A percentile compares a stretch with the other conserved stretches of the same genome.
These are phyloP conservation scores for Lophotriccus pileatus DNA, from an alignment of 2,797 vertebrate species.

Conservation along the genomic window DNA sequence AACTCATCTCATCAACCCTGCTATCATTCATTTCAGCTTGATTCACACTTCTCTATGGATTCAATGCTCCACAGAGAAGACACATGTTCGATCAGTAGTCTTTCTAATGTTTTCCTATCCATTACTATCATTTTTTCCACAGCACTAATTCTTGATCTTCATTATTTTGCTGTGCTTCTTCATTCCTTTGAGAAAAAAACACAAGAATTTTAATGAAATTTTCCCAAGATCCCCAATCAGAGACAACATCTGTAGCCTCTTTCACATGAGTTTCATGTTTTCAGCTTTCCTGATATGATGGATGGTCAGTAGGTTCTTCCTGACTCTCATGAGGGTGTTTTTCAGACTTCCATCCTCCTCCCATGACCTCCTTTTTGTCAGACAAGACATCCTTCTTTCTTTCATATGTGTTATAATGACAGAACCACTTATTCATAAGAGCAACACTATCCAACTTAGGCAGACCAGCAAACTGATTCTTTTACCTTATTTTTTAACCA, in stretches of 20 bases:
- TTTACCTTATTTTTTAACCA: neutral
- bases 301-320: neutral
- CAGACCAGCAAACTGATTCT: neutral
- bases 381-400: neutral
- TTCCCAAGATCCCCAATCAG: neutral
- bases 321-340: neutral
- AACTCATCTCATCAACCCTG: neutral
- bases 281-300: neutral
- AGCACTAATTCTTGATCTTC: neutral
- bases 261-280: neutral
- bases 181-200: neutral
- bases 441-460: neutral
- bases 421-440: neutral
- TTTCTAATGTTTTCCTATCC: neutral
- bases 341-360: neutral
- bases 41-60: neutral
- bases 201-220: neutral
- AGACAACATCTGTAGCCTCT: neutral
- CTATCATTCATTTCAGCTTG: neutral
- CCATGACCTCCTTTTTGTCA: neutral
- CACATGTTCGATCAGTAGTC: neutral
- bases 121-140: neutral
- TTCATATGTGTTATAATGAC: neutral
- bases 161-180: neutral
- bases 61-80: neutral